Base-by-base conservation (phyloP, 2,888 invertebrate genomes). In the Carpatolechia fugitivella region DNA sequence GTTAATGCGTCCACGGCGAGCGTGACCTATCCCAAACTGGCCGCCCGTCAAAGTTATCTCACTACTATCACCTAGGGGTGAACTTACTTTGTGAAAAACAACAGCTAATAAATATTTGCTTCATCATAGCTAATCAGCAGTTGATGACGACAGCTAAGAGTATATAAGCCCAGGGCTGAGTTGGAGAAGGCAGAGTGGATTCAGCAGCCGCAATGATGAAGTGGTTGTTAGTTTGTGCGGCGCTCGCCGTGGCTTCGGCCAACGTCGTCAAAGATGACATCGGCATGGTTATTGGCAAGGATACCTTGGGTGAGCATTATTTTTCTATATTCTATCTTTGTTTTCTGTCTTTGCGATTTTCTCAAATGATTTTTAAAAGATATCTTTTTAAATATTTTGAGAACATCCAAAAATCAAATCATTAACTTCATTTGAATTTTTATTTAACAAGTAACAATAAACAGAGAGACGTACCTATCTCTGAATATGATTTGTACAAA, bases 261-360 rank as follows among this genome's bases (percentile, higher is more conserved):
- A 70, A 75, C 56, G 76, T 77, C 57, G 70, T 87, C 69, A 79
- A 78, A 51, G 81, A 84, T 63, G 82, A 78, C 57, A 48, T 61
- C 44, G 57, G 60, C 38, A 66, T 66, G 52, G 60, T 72, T 40
- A 77, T 89, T 56, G 85, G 84, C 53, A 87, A 81, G 64, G 85
- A 85, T 10, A 66, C 52, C 24, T 59, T 88, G 65, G 78, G 89
- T 90, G 59, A 82, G 79, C 48, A 11, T n/a, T 8, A 20, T 8
- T 44, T 29, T 29, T 24, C 18, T 29, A 13, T 29, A 20, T 44
- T 7, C 11, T 52, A 51, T 51, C 36, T 10, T 24, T 24, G 1
- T 1, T n/a, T 44, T 11, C 18, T 11, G 20, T 4, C 24, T 24
- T 24, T 4, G 3, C 6, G 24, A 3, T 24, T 24, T n/a, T n/a